Base-by-base conservation (phyloP, 1,140 invertebrate species). In the Trypoxylus dichotomus region DNA sequence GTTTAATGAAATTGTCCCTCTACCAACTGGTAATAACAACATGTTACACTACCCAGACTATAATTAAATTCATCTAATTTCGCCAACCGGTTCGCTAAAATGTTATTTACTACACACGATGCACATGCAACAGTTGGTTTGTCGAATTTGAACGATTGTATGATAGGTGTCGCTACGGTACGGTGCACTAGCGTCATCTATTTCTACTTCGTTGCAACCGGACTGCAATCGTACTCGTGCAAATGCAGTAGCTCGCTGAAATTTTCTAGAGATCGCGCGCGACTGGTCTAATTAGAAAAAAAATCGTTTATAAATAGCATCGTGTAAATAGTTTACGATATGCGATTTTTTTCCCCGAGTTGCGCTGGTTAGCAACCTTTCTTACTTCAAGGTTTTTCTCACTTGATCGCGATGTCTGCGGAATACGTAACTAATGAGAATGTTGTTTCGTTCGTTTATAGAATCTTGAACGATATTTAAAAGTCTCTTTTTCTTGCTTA, bases 311-410 rank as follows among this genome's bases (percentile, higher is more conserved):
- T 68, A 68, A 68, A 68, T 68, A 68, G 60, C 60, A 29, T 24
- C 19, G 24, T 29, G 60, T 68, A 68, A 68, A 68, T 27, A 68
- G 24, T 68, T 68, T 68, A 68, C 24, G 21, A 68, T 68, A 29
- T 24, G 60, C 27, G 60, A 27, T 25, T 68, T 68, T 68, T 63
- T 68, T 29, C 13, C 11, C 11, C 21, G 24, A 24, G 32, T 68
- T 68, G 60, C 24, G 11, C 24, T 68, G 60, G 60, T 68, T 68
- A 68, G 60, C 60, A 68, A 68, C 60, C 60, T 68, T 68, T 68
- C 27, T 27, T 68, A 13, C 60, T 25, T 68, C 60, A 68, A 68
- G 60, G 60, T 27, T 68, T 68, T 68, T 29, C 60, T 68, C 60
- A 68, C 60, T 37, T 68, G 27, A 29, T 27, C 21, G 60, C 60